phyloP scores from a whole-genome alignment of 2,797 vertebrate genomes.

The Coccyzus lansbergi region DNA sequence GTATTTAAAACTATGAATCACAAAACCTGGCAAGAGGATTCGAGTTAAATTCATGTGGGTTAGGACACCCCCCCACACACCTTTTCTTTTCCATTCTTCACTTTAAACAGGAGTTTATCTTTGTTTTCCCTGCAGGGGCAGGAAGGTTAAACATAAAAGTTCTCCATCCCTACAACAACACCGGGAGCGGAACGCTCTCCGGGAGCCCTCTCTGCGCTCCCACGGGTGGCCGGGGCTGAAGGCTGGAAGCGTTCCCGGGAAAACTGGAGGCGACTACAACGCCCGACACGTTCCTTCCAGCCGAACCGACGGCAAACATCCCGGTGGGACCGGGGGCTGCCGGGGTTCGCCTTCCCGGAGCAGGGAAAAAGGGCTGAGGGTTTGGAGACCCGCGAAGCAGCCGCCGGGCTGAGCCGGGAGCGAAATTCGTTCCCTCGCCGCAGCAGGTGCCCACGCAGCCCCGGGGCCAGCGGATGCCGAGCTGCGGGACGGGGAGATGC shows the following conservation, averaged over 20 bases:
- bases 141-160: not conserved
- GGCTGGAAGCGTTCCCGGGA: not conserved
- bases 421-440: not conserved
- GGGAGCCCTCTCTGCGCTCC: not conserved
- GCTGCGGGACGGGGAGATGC: no score
- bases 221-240: no score
- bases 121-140: not conserved
- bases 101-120: not conserved
- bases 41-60: not conserved
- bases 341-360: not conserved
- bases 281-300: not conserved
- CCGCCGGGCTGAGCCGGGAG: no score
- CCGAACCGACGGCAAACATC: not conserved
- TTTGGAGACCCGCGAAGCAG: not conserved
- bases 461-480: not conserved
- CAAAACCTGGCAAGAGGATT: not conserved
- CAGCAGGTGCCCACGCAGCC: not conserved
- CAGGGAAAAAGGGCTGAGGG: not conserved
- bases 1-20: slow-evolving; percentile 11
- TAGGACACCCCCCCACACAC: no score
- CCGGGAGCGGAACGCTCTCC: not conserved
- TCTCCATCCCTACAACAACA: not conserved
- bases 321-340: not conserved
- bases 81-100: no score
- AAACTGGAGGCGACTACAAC: not conserved